These are phyloP conservation scores for Panagrolaimus sp. DNA, from an alignment of 1,140 invertebrate species.

Conservation along the genomic window DNA sequence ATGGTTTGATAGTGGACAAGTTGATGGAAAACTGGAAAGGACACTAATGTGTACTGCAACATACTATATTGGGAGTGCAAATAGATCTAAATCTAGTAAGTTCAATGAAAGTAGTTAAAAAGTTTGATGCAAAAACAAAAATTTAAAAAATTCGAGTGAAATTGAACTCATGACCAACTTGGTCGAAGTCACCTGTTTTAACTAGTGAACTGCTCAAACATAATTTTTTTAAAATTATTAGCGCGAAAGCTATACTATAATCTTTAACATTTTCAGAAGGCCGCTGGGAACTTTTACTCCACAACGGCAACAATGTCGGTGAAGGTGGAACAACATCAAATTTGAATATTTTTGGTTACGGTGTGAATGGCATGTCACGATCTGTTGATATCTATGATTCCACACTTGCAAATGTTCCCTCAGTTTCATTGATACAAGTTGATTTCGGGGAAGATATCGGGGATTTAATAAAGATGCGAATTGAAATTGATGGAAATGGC, in stretches of 20 bases:
- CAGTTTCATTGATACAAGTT: conserved; percentile 22
- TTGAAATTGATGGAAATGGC: conserved; percentile 41
- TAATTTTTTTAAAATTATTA: not conserved
- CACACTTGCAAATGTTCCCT: conserved; percentile 33
- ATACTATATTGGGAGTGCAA: conserved; percentile 37
- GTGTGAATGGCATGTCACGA: conserved; percentile 26
- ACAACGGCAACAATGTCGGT: conserved; percentile 21
- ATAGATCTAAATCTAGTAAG: not conserved
- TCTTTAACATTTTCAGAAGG: conserved; percentile 18
- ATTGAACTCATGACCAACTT: too few relatives aligned
- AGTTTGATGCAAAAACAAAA: too few relatives aligned
- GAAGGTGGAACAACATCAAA: conserved; percentile 45
- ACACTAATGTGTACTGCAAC: conserved; percentile 31
- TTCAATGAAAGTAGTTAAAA: not conserved
- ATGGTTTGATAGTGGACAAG: conserved; percentile 43
- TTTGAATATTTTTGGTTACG: conserved; percentile 33
- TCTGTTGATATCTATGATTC: conserved; percentile 34
- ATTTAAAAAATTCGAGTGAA: too few relatives aligned
- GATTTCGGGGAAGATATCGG: conserved; percentile 39
- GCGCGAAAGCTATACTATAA: not conserved
- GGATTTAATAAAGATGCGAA: conserved; percentile 38
- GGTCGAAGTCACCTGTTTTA: not conserved
- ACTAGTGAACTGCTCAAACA: not conserved
- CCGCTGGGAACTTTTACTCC: conserved; percentile 39
- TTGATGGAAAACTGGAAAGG: conserved; percentile 43